Evolutionary conservation across 2,797 vertebrate species (phyloP).

Genomic region (Xerus rutilus): DNA sequence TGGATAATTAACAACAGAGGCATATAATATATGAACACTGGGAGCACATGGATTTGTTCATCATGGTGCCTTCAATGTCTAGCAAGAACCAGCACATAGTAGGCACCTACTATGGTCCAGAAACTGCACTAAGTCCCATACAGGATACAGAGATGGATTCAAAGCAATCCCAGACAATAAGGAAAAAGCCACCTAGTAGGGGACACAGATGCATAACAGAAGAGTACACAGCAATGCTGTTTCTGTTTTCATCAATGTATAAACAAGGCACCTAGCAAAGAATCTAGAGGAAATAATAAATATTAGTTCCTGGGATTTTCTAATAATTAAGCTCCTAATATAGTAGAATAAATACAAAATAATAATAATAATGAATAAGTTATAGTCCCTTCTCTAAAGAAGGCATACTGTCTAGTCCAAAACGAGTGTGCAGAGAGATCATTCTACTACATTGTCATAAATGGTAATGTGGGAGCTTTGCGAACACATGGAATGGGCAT

Average conservation of each 20-base stretch:
- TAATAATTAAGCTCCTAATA: background rate
- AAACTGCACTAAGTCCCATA: background rate
- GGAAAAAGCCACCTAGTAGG: background rate
- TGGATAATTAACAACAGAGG: background rate
- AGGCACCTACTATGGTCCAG: background rate
- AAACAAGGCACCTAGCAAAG: background rate
- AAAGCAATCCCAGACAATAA: background rate
- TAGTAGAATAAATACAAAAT: background rate
- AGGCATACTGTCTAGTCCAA: background rate
- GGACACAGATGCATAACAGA: background rate
- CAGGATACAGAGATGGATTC: background rate
- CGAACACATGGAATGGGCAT: background rate
- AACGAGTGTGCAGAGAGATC: background rate
- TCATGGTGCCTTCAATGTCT: background rate
- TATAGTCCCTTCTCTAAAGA: background rate
- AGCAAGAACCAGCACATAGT: background rate
- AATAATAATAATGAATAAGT: slow-evolving; percentile 7
- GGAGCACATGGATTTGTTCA: background rate
- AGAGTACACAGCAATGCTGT: background rate
- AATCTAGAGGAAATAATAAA: background rate
- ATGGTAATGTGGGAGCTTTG: background rate
- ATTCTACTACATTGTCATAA: background rate
- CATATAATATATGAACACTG: background rate
- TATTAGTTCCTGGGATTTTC: background rate
- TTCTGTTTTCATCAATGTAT: background rate